Evolutionary conservation across 2,888 invertebrate genomes (phyloP).

Genomic region (Limnephilus rhombicus): DNA sequence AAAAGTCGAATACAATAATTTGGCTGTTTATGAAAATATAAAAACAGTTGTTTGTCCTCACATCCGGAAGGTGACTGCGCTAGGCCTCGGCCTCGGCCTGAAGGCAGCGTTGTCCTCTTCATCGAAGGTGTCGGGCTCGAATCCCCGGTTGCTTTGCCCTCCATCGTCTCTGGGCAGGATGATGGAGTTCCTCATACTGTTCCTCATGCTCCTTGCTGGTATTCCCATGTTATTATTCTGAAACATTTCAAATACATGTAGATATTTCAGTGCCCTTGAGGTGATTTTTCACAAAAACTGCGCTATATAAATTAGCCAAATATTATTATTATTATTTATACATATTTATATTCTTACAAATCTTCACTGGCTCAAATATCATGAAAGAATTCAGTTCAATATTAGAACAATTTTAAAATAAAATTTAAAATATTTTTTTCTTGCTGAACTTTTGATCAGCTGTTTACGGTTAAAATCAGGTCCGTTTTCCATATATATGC

Average conservation of each 20-base stretch:
- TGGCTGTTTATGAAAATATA: neutral
- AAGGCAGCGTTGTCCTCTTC: constrained; percentile 1
- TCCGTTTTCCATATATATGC: too few species aligned
- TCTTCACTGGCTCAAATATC: neutral
- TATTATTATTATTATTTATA: too few species aligned
- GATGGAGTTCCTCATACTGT: neutral
- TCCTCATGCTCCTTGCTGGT: constrained; percentile 20
- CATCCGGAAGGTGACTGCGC: neutral
- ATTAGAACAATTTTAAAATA: too few species aligned
- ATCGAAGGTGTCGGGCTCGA: neutral
- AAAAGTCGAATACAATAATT: too few species aligned
- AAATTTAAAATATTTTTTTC: too few species aligned
- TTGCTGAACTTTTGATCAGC: too few species aligned
- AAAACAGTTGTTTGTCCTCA: neutral
- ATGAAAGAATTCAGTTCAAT: neutral
- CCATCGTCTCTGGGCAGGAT: neutral
- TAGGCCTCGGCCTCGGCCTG: neutral
- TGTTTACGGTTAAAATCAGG: too few species aligned
- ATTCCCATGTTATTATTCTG: constrained; percentile 14
- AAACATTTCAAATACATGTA: neutral
- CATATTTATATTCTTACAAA: neutral
- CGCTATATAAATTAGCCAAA: too few species aligned
- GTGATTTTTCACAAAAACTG: too few species aligned
- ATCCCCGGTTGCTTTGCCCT: constrained; percentile 35
- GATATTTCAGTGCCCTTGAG: neutral